These are phyloP conservation scores for Euplagia quadripunctaria DNA, from an alignment of 2,888 invertebrate species.

Conservation along the genomic window DNA sequence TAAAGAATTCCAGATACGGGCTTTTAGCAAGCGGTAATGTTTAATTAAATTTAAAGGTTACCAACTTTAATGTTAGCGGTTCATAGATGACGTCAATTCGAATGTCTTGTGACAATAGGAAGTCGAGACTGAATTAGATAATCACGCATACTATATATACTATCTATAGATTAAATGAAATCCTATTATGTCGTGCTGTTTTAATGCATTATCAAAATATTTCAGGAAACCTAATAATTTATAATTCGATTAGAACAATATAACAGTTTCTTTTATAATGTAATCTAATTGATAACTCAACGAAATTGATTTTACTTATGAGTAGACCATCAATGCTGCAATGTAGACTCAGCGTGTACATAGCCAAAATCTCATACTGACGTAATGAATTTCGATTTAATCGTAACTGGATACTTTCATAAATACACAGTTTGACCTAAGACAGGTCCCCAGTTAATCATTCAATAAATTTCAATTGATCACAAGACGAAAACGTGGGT, in stretches of 20 bases:
- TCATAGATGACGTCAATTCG: slow-evolving; percentile 39
- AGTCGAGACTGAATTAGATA: slow-evolving; percentile 35
- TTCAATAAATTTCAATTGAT: slow-evolving; percentile 76
- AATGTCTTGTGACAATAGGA: slow-evolving; percentile 27
- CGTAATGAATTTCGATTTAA: slow-evolving; percentile 61
- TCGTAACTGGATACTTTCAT: slow-evolving; percentile 60
- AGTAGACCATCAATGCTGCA: slow-evolving; percentile 14
- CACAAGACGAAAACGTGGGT: slow-evolving; percentile 50
- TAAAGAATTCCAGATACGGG: slow-evolving; percentile 27
- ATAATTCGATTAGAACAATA: slow-evolving; percentile 24
- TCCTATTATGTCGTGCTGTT: neutral
- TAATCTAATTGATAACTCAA: slow-evolving; percentile 26
- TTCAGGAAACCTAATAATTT: neutral
- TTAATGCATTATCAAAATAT: neutral
- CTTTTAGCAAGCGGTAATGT: slow-evolving; percentile 12
- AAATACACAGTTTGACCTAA: slow-evolving; percentile 66
- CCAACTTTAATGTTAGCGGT: slow-evolving; percentile 32
- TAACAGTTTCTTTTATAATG: slow-evolving; percentile 5
- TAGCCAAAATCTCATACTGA: slow-evolving; percentile 29
- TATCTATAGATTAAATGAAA: neutral
- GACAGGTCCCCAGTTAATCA: slow-evolving; percentile 66
- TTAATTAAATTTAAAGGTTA: slow-evolving; percentile 19
- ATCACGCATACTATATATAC: slow-evolving; percentile 14
- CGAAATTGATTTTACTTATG: neutral
- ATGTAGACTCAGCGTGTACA: slow-evolving; percentile 4